phyloP scores from a whole-genome alignment of 92 coral and sea anemone genomes.

The Parazoanthus atlanticus region DNA sequence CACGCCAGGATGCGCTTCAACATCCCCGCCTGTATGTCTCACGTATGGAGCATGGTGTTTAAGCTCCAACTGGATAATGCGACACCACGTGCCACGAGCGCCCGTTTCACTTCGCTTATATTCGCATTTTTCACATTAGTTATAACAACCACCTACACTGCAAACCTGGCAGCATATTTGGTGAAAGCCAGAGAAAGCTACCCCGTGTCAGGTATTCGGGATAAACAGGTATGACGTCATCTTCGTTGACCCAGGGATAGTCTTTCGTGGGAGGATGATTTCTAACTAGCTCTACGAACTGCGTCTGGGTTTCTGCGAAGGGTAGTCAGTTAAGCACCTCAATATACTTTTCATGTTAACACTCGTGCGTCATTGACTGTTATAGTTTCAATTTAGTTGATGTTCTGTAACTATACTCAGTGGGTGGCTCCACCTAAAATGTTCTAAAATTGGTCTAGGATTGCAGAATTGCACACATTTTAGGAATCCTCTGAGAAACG shows the following conservation, averaged over 20 bases:
- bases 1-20: constrained; percentile 37
- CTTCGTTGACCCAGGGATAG: neutral
- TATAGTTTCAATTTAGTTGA: too few relatives aligned
- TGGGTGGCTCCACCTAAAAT: too few relatives aligned
- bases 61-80: constrained; percentile 73
- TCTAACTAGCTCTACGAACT: neutral
- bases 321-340: too few relatives aligned
- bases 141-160: constrained; percentile 66
- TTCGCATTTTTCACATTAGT: constrained; percentile 70
- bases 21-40: constrained; percentile 71
- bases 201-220: constrained; percentile 61
- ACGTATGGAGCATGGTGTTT: constrained; percentile 69
- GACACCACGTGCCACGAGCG: constrained; percentile 66
- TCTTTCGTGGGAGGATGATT: neutral
- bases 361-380: too few relatives aligned
- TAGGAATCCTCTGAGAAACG: too few relatives aligned
- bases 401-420: too few relatives aligned
- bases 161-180: constrained; percentile 74
- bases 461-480: too few relatives aligned
- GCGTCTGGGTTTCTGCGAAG: too few relatives aligned
- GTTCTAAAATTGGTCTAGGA: too few relatives aligned
- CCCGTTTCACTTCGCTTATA: constrained; percentile 70
- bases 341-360: too few relatives aligned
- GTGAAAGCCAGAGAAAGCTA: constrained; percentile 51
- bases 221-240: constrained; percentile 59